Conservation (phyloP, 2,797 vertebrate species). For the Lacerta viridis region DNA sequence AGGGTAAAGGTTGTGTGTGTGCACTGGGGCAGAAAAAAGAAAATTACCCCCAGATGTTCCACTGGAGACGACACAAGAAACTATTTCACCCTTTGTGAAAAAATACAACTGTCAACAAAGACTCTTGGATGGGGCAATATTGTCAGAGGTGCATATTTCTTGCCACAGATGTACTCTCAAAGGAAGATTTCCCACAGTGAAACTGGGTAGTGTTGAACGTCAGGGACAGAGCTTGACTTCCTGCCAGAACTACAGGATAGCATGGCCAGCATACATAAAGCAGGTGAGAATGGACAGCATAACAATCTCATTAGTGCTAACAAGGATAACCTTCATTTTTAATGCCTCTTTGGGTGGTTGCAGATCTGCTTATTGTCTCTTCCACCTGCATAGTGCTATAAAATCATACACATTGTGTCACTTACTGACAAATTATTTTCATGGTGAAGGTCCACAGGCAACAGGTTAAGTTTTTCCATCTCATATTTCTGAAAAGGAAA, state of each 20-base stretch:
- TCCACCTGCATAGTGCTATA: not conserved
- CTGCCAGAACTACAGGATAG: conserved; percentile 18
- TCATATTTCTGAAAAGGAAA: not conserved
- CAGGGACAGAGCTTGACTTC: not conserved
- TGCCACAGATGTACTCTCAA: conserved; percentile 3
- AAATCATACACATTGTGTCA: conserved; percentile 1
- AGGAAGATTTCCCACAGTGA: conserved; percentile 27
- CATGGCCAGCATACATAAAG: conserved; percentile 11
- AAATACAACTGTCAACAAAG: conserved; percentile 27
- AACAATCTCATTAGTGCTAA: conserved; percentile 32
- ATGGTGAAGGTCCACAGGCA: conserved; percentile 7
- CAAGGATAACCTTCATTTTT: not conserved
- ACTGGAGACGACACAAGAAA: not conserved
- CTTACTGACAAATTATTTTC: conserved; percentile 15
- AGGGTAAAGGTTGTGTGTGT: not conserved
- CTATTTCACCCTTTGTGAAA: conserved; percentile 3
- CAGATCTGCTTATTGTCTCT: conserved; percentile 14
- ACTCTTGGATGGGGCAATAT: not conserved
- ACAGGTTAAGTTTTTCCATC: not conserved
- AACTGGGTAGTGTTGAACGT: not conserved
- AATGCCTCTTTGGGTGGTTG: conserved; percentile 10
- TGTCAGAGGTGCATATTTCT: conserved; percentile 16
- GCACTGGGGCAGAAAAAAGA: not conserved
- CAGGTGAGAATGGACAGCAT: conserved; percentile 13
- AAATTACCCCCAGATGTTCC: conserved; percentile 30